Base-by-base conservation (phyloP, 2,888 invertebrate genomes). In the Apamea epomidion region DNA sequence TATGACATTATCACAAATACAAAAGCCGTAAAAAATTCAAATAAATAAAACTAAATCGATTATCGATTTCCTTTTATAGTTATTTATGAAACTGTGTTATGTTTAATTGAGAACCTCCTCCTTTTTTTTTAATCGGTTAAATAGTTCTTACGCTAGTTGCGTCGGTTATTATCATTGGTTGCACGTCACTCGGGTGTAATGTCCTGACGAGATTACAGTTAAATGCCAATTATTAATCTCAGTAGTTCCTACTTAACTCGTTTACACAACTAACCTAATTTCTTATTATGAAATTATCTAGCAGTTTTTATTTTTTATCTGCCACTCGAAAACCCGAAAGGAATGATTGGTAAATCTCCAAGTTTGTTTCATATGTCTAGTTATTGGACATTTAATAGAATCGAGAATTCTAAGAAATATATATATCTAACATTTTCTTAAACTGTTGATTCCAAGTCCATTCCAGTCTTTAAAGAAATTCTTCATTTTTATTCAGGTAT, bases 171-270 rank as follows among this genome's bases (percentile, higher is more conserved):
- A 29, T 73, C 65, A 85, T 85, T 29, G 51, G 32, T 64, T 37
- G 58, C 10, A 70, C 73, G 87, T 84, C 73, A 87, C 71, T 74
- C 67, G 42, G 51, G 70, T 83, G 68, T 78, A 71, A 62, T 64
- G 29, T 68, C 45, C n/a, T 83, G 72, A 74, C n/a, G 54, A 74
- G n/a, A 73, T 70, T 82, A 42, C 76, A 58, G 42, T 37, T 29
- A 18, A 62, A 64, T 45, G 45, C 58, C 29, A 21, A 81, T 62
- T n/a, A n/a, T n/a, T 62, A 54, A 69, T 84, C 32, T 62, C 18
- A 45, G 7, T 54, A 48, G 78, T 84, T 83, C 77, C 45, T 77
- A 64, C 54, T 45, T 54, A 65, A 48, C 10, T 83, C 29, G 54
- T 80, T 80, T 65, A 65, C 78, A 83, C 45, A 84, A 78, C 37